A percentile compares a stretch with the other conserved stretches of the same genome.
These are phyloP conservation scores for Synergus gifuensis DNA, from an alignment of 2,888 invertebrate species.

Conservation along the genomic window DNA sequence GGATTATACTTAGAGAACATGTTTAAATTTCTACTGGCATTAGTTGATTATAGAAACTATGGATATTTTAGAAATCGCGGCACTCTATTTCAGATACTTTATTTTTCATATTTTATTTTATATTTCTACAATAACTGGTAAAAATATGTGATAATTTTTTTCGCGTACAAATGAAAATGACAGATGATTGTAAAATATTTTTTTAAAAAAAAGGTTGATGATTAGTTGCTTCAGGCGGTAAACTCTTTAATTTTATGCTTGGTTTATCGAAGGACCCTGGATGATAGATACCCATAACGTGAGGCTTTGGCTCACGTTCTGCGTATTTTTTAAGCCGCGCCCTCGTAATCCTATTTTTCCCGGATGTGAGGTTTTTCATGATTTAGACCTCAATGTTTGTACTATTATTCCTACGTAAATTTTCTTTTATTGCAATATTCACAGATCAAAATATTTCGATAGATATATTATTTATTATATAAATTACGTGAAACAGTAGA, in stretches of 20 bases:
- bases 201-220: not conserved
- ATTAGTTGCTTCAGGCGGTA: not conserved
- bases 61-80: too few species aligned
- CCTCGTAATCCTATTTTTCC: not conserved
- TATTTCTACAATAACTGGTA: too few species aligned
- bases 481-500: too few species aligned
- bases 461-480: too few species aligned
- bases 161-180: not conserved
- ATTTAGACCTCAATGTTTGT: not conserved
- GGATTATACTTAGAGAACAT: too few species aligned
- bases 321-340: not conserved
- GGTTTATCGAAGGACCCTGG: not conserved
- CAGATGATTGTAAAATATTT: not conserved
- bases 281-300: not conserved
- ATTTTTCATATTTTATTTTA: too few species aligned
- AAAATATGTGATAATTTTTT: too few species aligned
- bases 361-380: not conserved
- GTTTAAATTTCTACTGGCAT: too few species aligned
- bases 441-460: not conserved
- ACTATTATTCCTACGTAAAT: not conserved
- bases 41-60: too few species aligned
- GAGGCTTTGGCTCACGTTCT: not conserved
- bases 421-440: not conserved
- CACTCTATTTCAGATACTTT: too few species aligned
- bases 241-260: not conserved